Percentiles rank a stretch among this genome's conserved stretches.
These are phyloP conservation scores for Hassar affinis DNA, from an alignment of 2,113 vertebrate species.

Conservation along the genomic window DNA sequence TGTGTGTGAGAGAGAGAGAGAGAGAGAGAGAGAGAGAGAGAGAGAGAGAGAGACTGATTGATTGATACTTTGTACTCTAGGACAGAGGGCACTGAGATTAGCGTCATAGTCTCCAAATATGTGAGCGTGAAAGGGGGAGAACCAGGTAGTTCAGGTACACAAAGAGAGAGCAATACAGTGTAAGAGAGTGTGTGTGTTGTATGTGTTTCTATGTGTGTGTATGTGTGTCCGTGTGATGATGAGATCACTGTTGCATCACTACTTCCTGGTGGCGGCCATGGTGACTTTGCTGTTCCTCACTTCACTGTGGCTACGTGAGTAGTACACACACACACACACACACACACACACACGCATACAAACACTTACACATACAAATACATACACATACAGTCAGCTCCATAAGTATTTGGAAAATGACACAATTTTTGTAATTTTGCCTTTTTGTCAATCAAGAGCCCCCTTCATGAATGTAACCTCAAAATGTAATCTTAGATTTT, in stretches of 20 bases:
- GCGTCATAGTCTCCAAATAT: not conserved
- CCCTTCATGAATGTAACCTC: too few relatives aligned
- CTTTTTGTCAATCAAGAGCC: too few relatives aligned
- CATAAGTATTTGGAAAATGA: too few relatives aligned
- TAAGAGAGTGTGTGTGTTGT: not conserved
- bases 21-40: not conserved
- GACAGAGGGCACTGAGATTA: constrained; percentile 29
- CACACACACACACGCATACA: not conserved
- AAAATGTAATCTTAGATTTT: too few relatives aligned
- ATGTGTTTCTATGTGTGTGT: constrained; percentile 8
- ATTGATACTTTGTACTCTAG: not conserved
- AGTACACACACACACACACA: not conserved
- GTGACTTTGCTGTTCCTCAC: constrained; percentile 48
- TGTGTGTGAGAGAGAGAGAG: not conserved
- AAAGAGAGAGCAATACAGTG: not conserved
- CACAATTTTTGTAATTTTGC: too few relatives aligned
- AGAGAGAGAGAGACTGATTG: not conserved
- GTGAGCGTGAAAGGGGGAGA: not conserved
- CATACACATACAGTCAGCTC: not conserved
- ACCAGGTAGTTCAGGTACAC: not conserved
- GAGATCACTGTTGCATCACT: constrained; percentile 13
- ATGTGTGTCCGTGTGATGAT: constrained; percentile 18
- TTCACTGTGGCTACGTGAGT: constrained; percentile 55
- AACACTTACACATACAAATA: too few relatives aligned
- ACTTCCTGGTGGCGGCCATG: constrained; percentile 32